phyloP scores from a whole-genome alignment of 2,888 invertebrate genomes.

The Chouioia cunea region DNA sequence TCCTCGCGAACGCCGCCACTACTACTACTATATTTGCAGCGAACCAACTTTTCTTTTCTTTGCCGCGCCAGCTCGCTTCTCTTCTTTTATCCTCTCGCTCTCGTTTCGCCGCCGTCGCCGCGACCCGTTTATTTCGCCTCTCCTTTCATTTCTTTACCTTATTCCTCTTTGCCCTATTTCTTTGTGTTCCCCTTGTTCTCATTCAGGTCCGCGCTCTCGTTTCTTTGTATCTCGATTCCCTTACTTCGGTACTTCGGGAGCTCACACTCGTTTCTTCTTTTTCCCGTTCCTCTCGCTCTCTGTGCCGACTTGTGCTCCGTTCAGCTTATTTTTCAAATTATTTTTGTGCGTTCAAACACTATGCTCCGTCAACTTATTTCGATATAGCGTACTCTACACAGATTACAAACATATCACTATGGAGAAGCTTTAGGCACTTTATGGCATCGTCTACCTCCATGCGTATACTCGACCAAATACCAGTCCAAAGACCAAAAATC shows the following conservation, averaged over 20 bases:
- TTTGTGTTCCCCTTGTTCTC: slow-evolving; percentile 12
- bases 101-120: not conserved
- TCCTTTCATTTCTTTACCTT: slow-evolving; percentile 29
- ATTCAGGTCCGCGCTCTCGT: slow-evolving; percentile 6
- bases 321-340: slow-evolving; percentile 5
- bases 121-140: slow-evolving; percentile 25
- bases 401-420: too few species aligned
- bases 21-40: not conserved
- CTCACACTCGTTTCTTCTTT: not conserved
- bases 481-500: too few species aligned
- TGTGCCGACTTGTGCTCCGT: not conserved
- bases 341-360: not conserved
- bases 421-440: too few species aligned
- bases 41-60: not conserved
- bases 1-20: not conserved
- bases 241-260: too few species aligned
- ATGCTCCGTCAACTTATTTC: not conserved
- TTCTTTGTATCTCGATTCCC: slow-evolving; percentile 12
- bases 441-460: too few species aligned
- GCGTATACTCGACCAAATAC: too few species aligned
- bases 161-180: slow-evolving; percentile 32
- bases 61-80: not conserved
- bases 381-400: too few species aligned
- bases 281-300: slow-evolving; percentile 1
- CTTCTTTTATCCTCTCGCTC: slow-evolving; percentile 16